These are phyloP conservation scores for Adelphocoris suturalis DNA, from an alignment of 2,888 invertebrate species.

Conservation along the genomic window DNA sequence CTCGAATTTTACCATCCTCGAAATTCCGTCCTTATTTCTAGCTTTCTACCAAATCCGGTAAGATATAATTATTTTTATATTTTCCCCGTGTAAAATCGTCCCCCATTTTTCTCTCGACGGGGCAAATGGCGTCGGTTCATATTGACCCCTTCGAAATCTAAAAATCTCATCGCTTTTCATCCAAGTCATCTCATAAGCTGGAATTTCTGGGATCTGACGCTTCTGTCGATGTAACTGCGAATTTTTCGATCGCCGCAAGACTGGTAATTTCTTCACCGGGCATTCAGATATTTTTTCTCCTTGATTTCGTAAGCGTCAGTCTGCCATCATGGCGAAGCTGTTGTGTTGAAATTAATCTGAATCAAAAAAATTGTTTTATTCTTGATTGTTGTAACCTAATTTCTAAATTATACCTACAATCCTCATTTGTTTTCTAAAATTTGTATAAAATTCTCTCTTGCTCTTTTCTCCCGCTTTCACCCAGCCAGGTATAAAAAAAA, in stretches of 20 bases:
- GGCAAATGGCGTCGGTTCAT: conserved; percentile 70
- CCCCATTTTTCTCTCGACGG: background rate
- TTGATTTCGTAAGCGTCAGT: conserved; percentile 68
- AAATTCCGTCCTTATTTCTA: conserved; percentile 64
- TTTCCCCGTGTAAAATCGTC: conserved; percentile 29
- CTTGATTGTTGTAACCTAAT: conserved; percentile 25
- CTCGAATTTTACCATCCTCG: background rate
- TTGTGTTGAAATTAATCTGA: background rate
- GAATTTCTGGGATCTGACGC: conserved; percentile 9
- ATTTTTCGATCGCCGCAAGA: background rate
- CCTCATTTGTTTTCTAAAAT: conserved; percentile 30
- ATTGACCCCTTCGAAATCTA: conserved; percentile 18
- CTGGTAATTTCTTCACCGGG: background rate
- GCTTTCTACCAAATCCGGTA: conserved; percentile 50
- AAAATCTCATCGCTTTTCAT: conserved; percentile 17
- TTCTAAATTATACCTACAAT: conserved; percentile 61
- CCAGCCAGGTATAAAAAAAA: conserved; percentile 3
- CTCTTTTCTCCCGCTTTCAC: background rate
- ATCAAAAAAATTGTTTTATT: background rate
- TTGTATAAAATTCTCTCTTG: background rate
- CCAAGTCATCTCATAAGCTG: conserved; percentile 5
- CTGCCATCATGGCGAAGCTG: conserved; percentile 72
- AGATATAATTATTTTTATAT: conserved; percentile 54
- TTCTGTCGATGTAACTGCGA: background rate
- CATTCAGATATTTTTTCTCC: too few species aligned